Evolutionary conservation across 2,113 vertebrate species (phyloP).

Genomic region (Prunella fulvescens): DNA sequence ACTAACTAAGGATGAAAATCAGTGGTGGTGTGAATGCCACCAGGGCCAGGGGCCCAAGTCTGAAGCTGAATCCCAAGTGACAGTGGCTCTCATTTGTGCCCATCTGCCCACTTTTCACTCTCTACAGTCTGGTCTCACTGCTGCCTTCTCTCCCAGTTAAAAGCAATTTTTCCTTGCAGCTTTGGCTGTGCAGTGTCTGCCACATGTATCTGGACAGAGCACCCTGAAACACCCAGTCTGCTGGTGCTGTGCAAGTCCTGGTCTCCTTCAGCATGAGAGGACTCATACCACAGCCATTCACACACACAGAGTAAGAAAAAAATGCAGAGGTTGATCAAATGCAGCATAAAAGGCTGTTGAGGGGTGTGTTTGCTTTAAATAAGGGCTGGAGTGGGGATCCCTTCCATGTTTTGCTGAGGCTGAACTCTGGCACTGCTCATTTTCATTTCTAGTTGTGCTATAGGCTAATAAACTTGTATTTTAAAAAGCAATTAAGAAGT

Average conservation of each 20-base stretch:
- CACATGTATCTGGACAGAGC: rapidly evolving
- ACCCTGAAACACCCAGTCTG: neutral
- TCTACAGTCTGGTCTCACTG: neutral
- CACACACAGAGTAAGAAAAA: neutral
- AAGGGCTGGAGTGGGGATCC: neutral
- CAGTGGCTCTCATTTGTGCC: rapidly evolving
- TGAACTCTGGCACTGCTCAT: neutral
- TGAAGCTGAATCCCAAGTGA: neutral
- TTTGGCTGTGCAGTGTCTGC: rapidly evolving
- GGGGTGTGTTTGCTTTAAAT: neutral
- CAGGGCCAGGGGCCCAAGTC: neutral
- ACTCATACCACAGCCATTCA: neutral
- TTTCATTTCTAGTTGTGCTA: neutral
- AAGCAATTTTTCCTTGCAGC: neutral
- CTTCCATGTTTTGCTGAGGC: neutral
- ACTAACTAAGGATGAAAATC: neutral
- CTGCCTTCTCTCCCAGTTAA: neutral
- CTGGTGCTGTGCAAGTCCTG: neutral
- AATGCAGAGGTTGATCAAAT: neutral
- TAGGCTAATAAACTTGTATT: neutral
- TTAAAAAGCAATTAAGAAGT: neutral
- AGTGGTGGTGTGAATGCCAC: neutral
- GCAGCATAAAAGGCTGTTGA: neutral
- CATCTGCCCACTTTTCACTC: rapidly evolving
- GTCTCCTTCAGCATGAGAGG: too few species aligned